Base-by-base conservation (phyloP, 2,113 vertebrate species). In the Platanista minor region DNA sequence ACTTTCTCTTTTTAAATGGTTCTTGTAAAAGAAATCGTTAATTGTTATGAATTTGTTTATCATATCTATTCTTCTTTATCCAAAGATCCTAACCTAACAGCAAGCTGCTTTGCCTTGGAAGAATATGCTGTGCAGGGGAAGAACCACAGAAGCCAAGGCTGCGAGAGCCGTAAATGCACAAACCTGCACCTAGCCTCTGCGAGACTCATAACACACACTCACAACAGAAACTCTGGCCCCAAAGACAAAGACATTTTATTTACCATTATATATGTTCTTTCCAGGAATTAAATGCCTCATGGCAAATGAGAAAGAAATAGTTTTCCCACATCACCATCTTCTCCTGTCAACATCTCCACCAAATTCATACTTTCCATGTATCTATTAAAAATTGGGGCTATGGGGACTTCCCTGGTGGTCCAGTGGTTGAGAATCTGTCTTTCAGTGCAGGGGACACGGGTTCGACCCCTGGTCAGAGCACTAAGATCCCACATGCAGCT, bases 111-210 rank as follows among this genome's bases (percentile, higher is more conserved):
- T 5, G 27, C 77, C 52, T 61, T 41, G 18, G 49, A 67, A 78
- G 23, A 85, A 27, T 11, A 1, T 5, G 57, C 61, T 1, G 0
- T 33, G 31, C 9, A n/a, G 31, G 9, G 3, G 6, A 14, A n/a
- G 43, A 39, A n/a, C 20, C 72, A 9, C 67, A 62, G 39, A 39
- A 20, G 23, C 54, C 27, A 18, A 31, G 4, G 8, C 71, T 4
- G 0, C 3, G 49, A 43, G 18, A 11, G 6, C 13, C 3, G 2
- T 21, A 5, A 5, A 6, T 1, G 7, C 0, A 5, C 2, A 29
- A 5, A 14, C 29, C 66, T 57, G 33, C 27, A 25, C 21, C 5
- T 3, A n/a, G 52, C 25, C 29, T 21, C 93, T 54, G 10, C 0
- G 9, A 54, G 49, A n/a, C 27, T 54, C 6, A 39, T 0, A 41